These are phyloP conservation scores for Oreochromis tanganicae DNA, from an alignment of 2,113 vertebrate genomes.

Conservation along the genomic window DNA sequence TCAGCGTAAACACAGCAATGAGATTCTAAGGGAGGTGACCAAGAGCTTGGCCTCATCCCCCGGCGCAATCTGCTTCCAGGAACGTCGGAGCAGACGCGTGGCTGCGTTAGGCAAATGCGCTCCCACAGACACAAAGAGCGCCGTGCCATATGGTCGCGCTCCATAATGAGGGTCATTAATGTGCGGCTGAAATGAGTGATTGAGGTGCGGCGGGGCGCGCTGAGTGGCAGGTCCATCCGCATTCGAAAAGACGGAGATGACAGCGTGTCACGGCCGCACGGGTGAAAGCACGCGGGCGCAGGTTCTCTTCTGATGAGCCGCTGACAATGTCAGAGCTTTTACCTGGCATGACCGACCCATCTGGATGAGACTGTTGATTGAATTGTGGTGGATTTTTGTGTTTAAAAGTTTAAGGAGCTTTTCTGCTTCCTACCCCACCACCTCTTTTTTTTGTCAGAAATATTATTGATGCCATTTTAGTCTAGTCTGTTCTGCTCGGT, in stretches of 20 bases:
- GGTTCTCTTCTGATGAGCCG: slow-evolving; percentile 4
- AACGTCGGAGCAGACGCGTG: background rate
- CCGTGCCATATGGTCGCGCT: slow-evolving; percentile 29
- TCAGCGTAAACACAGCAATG: slow-evolving; percentile 33
- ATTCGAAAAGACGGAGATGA: background rate
- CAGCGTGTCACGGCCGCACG: background rate
- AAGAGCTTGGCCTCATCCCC: slow-evolving; percentile 38
- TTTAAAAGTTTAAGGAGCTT: slow-evolving; percentile 38
- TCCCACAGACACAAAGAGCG: background rate
- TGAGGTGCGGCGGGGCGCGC: slow-evolving; percentile 38
- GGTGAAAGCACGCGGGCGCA: background rate
- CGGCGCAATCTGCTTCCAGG: slow-evolving; percentile 56
- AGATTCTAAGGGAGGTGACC: slow-evolving; percentile 42
- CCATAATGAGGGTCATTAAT: slow-evolving; percentile 65
- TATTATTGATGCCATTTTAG: slow-evolving; percentile 19
- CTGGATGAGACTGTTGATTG: background rate
- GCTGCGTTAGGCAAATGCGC: background rate
- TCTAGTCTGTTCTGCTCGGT: slow-evolving; percentile 28
- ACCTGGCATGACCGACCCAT: slow-evolving; percentile 13
- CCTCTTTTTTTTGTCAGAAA: background rate
- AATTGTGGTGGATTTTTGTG: slow-evolving; percentile 26
- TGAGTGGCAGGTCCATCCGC: slow-evolving; percentile 50
- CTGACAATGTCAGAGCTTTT: slow-evolving; percentile 30
- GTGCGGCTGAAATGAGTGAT: slow-evolving; percentile 34
- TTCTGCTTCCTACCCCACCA: background rate